Evolutionary conservation across 1,140 invertebrate genomes (phyloP), one percentile per base, ranked within the genome.

Genomic region (Anadara kagoshimensis): DNA sequence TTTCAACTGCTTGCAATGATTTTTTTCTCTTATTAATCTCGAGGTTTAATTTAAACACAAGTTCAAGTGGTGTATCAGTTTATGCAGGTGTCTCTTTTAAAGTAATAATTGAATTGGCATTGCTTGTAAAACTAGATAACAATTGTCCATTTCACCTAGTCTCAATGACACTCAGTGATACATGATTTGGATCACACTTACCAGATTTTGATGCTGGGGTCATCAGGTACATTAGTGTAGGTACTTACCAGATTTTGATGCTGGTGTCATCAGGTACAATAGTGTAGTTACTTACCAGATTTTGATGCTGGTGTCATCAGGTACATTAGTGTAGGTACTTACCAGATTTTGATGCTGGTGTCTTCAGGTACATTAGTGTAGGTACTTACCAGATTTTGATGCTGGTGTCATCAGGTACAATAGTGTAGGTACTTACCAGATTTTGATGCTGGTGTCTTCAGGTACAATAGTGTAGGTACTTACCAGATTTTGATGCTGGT

Each of bases 301-400:
- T n/a, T 92, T 67, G 89, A 90, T 81, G 86, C 73, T 5, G 90
- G 89, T 44, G 87, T 92, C 47, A 90, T 87, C 22, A 92, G 86
- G 86, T 87, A 94, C 83, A 92, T 93, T 18, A 95, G 88, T 61
- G 92, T 92, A 63, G 94, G 93, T 61, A 95, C n/a, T n/a, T 92
- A 20, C 92, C 89, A 72, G 93, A 93, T 51, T n/a, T 92, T 67
- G 89, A 90, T 81, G 86, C 73, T 5, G 90, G 89, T 44, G 87
- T 92, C 47, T 90, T 87, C 22, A 92, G 86, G 86, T 87, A 94
- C 83, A 92, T 93, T 18, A 95, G 88, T 61, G 92, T 92, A 63
- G 94, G 93, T 61, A 95, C n/a, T n/a, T 92, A 20, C 92, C 89
- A 72, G 93, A 93, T 51, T n/a, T 92, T 67, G 89, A 90, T 81